Conservation (phyloP, 2,888 invertebrate genomes). For the Alloscopus bannaensis region DNA sequence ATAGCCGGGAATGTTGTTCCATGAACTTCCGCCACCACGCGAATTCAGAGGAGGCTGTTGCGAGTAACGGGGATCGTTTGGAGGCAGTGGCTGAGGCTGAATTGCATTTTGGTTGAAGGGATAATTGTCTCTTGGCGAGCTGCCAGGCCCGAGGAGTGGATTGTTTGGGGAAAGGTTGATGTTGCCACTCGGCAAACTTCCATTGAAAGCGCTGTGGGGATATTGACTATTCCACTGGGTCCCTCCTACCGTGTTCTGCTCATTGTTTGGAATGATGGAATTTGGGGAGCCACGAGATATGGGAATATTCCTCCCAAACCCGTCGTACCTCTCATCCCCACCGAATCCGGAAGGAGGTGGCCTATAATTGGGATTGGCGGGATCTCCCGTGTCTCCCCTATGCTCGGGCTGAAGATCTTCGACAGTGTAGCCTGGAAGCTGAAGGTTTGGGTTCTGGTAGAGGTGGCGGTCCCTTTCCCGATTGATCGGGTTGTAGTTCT, state of each 20-base stretch:
- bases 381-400: slow-evolving; percentile 45
- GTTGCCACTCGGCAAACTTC: slow-evolving; percentile 37
- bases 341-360: slow-evolving; percentile 12
- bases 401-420: slow-evolving; percentile 48
- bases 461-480: slow-evolving; percentile 40
- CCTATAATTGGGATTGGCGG: slow-evolving; percentile 24
- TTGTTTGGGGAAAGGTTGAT: slow-evolving; percentile 36
- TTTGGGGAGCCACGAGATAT: slow-evolving; percentile 20
- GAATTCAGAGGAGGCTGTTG: neutral
- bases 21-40: neutral
- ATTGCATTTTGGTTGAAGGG: slow-evolving; percentile 33
- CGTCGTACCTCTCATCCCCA: slow-evolving; percentile 49
- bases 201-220: neutral
- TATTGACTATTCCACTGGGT: slow-evolving; percentile 32
- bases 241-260: slow-evolving; percentile 29
- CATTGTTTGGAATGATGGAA: slow-evolving; percentile 5
- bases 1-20: slow-evolving; percentile 56
- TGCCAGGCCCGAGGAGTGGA: slow-evolving; percentile 33
- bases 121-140: neutral
- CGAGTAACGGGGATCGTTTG: neutral
- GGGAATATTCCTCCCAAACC: slow-evolving; percentile 51
- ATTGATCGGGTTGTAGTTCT: slow-evolving; percentile 34
- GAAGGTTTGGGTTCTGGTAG: slow-evolving; percentile 53
- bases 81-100: neutral
- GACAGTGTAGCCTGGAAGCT: slow-evolving; percentile 47